phyloP scores from a whole-genome alignment of 2,113 vertebrate species.

The Bombycilla garrulus region DNA sequence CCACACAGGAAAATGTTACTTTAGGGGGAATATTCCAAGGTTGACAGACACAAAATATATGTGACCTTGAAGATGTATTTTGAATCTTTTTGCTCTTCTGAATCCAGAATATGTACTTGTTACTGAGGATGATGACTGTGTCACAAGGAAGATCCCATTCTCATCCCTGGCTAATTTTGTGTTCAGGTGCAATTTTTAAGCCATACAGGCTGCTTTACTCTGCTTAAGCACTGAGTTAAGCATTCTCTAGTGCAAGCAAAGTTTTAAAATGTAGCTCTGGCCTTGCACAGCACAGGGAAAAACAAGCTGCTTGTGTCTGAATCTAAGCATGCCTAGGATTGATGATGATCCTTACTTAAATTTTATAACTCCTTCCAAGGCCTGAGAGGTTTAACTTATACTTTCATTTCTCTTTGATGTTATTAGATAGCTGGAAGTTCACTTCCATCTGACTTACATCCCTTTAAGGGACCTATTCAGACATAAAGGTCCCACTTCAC shows the following conservation, averaged over 20 bases:
- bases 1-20: slow-evolving; percentile 2
- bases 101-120: neutral
- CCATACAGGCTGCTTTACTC: neutral
- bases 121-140: neutral
- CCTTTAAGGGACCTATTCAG: neutral
- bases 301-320: neutral
- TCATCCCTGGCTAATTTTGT: neutral
- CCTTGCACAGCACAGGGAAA: neutral
- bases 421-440: slow-evolving; percentile 12
- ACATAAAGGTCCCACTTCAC: neutral
- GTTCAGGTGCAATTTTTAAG: neutral
- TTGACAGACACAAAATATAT: slow-evolving; percentile 9
- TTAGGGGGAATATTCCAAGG: neutral
- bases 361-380: neutral
- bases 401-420: neutral
- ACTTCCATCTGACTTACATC: neutral
- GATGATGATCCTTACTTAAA: neutral
- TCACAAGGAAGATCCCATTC: neutral
- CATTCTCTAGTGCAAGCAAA: neutral
- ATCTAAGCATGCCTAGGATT: neutral
- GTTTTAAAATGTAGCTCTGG: neutral
- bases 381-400: neutral
- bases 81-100: neutral
- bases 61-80: slow-evolving; percentile 14
- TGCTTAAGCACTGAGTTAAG: neutral